Percentiles rank a stretch among this genome's conserved stretches.
These are phyloP conservation scores for Streptopelia turtur DNA, from an alignment of 2,797 vertebrate species.

Conservation along the genomic window DNA sequence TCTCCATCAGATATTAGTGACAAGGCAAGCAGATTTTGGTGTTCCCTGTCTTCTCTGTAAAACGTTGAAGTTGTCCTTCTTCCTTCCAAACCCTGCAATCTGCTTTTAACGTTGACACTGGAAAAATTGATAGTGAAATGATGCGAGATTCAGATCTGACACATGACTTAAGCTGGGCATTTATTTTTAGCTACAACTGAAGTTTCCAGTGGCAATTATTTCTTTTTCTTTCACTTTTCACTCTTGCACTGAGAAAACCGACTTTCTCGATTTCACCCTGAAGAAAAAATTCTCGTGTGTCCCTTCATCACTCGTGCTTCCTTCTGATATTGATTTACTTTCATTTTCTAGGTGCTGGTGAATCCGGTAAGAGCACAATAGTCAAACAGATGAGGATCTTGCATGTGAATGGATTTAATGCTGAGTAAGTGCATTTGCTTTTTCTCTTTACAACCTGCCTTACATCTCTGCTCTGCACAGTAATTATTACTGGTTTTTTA, in stretches of 20 bases:
- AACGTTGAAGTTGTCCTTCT: constrained; percentile 32
- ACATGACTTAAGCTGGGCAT: constrained; percentile 65
- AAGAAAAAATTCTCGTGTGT: background rate
- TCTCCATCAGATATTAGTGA: background rate
- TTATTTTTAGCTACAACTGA: constrained; percentile 75
- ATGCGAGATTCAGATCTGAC: constrained; percentile 69
- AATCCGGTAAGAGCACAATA: constrained; percentile 99
- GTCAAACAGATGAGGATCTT: constrained; percentile 99
- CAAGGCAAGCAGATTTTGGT: background rate
- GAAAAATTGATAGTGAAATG: constrained; percentile 67
- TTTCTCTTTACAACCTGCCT: constrained; percentile 10
- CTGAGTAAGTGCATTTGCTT: constrained; percentile 91
- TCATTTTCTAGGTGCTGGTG: constrained; percentile 91
- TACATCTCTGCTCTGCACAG: background rate
- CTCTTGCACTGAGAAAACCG: constrained; percentile 32
- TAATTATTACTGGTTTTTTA: background rate
- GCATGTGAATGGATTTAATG: constrained; percentile 98
- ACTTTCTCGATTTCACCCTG: constrained; percentile 18
- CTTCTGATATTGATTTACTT: constrained; percentile 76
- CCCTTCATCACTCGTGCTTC: constrained; percentile 51
- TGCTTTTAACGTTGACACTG: constrained; percentile 62
- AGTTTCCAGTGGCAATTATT: constrained; percentile 74
- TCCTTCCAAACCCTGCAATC: constrained; percentile 10
- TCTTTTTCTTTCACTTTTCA: constrained; percentile 68
- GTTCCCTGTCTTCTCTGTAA: background rate